Evolutionary conservation across 1,140 invertebrate genomes (phyloP), one percentile per base, ranked within the genome.

Genomic region (Procambarus virginalis): DNA sequence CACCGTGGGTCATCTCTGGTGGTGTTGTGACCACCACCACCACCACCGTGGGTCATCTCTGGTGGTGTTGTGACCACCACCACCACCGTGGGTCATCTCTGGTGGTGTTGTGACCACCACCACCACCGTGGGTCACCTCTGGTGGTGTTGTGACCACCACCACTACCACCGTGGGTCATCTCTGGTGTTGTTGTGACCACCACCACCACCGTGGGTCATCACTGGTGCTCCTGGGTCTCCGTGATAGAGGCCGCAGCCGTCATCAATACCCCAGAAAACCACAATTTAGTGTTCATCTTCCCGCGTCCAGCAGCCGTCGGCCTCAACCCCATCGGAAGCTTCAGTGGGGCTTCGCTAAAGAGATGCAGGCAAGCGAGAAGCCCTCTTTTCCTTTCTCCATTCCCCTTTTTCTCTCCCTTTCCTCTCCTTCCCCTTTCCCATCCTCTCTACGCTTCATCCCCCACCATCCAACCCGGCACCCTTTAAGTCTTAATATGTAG

Each of bases 281-380:
- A 1, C 80, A 82, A 55, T 70, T 83, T 68, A 83, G 60, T 64
- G 81, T 83, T 70, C 70, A 64, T n/a, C 81, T 68, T 70, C 45
- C 34, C 22, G 60, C 10, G 45, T 17, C 81, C n/a, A 45, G 12
- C 34, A 3, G 49, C 60, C 60, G 46, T 14, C 34, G n/a, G 20
- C 10, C 81, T 20, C 60, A 20, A 34, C 60, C 60, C 58, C 20
- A 48, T 34, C 77, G 77, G 77, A 79, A 79, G 77, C 20, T 5
- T 6, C 68, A 10, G n/a, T 22, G 5, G 8, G 20, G 5, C 68
- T 73, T 4, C 14, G 14, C 64, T 68, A 4, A 22, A 34, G 68
- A 34, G 68, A 20, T 34, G n/a, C 68, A 73, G 6, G 68, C n/a
- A 17, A 73, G n/a, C 68, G 68, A 73, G 68, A 73, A 78, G 46